phyloP scores from a whole-genome alignment of 2,797 vertebrate genomes.

The Bucorvus abyssinicus region DNA sequence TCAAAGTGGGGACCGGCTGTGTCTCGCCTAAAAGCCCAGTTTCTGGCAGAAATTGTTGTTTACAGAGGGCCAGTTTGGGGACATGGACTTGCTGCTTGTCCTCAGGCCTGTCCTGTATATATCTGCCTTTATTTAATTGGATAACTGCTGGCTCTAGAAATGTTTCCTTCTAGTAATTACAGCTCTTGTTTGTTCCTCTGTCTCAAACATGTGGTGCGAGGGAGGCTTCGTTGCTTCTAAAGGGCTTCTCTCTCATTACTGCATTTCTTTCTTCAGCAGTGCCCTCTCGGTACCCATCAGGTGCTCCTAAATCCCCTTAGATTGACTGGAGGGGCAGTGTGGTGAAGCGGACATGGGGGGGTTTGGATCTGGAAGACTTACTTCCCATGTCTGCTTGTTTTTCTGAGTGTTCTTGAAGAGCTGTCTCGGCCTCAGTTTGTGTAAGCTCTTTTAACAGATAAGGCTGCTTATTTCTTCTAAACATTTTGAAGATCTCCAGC shows the following conservation, averaged over 20 bases:
- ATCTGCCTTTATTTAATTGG: conserved; percentile 26
- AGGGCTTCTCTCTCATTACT: neutral
- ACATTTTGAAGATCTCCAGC: neutral
- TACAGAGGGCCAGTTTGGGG: neutral
- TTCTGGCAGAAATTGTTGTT: neutral
- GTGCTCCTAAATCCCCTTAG: neutral
- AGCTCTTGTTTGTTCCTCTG: neutral
- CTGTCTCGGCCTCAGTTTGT: neutral
- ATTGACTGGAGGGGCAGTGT: neutral
- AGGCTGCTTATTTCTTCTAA: neutral
- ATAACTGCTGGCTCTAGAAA: conserved; percentile 13
- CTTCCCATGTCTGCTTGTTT: neutral
- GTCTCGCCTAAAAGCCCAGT: neutral
- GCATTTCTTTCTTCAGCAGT: neutral
- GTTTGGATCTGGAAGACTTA: neutral
- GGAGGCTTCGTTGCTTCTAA: neutral
- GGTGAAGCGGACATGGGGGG: neutral
- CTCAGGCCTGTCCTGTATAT: neutral
- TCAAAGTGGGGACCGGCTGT: neutral
- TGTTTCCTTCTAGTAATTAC: conserved; percentile 22
- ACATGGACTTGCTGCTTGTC: neutral
- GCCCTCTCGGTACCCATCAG: neutral
- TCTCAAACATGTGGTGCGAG: neutral
- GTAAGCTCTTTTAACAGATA: neutral
- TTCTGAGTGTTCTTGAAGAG: neutral